A percentile compares a stretch with the other conserved stretches of the same genome.
Evolutionary conservation across 2,797 vertebrate genomes (phyloP).

Genomic region (Thaleichthys pacificus): DNA sequence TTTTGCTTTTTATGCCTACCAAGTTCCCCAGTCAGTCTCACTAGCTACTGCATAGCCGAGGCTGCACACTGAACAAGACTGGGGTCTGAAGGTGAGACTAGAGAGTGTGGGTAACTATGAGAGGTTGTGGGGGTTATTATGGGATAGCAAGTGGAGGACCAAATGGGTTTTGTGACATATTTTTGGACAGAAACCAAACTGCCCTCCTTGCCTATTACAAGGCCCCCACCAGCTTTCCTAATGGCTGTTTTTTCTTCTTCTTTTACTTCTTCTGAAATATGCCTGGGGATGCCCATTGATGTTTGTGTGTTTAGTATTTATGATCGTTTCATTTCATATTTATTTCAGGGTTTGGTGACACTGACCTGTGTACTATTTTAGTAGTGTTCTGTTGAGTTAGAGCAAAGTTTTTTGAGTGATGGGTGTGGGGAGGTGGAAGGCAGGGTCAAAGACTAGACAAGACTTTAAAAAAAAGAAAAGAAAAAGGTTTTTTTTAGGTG

Average conservation of each 20-base stretch:
- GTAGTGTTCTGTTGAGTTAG: constrained; percentile 24
- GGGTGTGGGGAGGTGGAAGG: constrained; percentile 16
- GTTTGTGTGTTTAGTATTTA: constrained; percentile 18
- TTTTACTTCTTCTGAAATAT: constrained; percentile 46
- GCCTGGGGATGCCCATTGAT: constrained; percentile 60
- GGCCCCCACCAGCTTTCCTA: constrained; percentile 57
- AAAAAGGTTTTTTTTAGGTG: neutral
- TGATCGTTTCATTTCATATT: constrained; percentile 21
- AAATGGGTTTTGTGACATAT: constrained; percentile 60
- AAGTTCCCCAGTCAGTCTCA: constrained; percentile 71
- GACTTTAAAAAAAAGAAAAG: neutral
- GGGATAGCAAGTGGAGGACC: constrained; percentile 42
- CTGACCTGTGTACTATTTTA: constrained; percentile 31
- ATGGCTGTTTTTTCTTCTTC: constrained; percentile 60
- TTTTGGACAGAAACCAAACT: constrained; percentile 59
- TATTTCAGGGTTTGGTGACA: constrained; percentile 27
- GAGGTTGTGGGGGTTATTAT: constrained; percentile 27
- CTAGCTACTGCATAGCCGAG: constrained; percentile 73
- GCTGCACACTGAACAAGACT: constrained; percentile 63
- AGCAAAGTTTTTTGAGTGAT: constrained; percentile 35
- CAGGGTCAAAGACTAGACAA: too few relatives aligned
- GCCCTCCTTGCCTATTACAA: constrained; percentile 53
- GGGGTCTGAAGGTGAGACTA: constrained; percentile 47
- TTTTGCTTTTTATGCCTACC: constrained; percentile 74
- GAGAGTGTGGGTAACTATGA: constrained; percentile 53